Conservation (phyloP, 2,797 vertebrate genomes). For the Mormyrops boulengeri region DNA sequence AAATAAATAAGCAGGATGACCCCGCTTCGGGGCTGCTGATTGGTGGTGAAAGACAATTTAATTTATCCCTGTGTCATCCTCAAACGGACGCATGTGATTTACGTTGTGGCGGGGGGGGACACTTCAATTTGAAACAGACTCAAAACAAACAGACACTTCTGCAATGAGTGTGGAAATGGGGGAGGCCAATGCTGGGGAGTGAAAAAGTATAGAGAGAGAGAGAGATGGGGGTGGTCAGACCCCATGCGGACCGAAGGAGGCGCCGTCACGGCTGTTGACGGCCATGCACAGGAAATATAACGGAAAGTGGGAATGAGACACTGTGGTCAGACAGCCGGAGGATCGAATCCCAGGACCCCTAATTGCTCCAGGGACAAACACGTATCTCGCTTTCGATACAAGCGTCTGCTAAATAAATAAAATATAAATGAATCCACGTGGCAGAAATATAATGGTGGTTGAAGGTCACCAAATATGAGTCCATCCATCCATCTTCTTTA, state of each 20-base stretch:
- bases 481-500: background rate
- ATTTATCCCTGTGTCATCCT: slow-evolving; percentile 42
- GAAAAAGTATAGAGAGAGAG: background rate
- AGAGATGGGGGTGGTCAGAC: background rate
- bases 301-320: background rate
- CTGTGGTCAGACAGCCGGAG: background rate
- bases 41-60: slow-evolving; percentile 52
- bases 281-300: background rate
- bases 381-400: background rate
- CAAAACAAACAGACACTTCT: slow-evolving; percentile 8
- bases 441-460: background rate
- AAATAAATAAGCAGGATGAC: background rate
- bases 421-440: background rate
- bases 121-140: slow-evolving; percentile 15
- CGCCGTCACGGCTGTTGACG: background rate
- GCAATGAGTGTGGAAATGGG: background rate
- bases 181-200: background rate
- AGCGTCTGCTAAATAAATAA: background rate
- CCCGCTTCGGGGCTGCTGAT: slow-evolving; percentile 53
- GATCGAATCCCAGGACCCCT: background rate
- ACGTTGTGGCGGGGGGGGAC: slow-evolving; percentile 26
- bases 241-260: background rate
- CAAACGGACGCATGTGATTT: slow-evolving; percentile 48
- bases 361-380: background rate
- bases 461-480: background rate